Base-by-base conservation (phyloP, 2,113 vertebrate species). In the Opisthocomus hoazin region DNA sequence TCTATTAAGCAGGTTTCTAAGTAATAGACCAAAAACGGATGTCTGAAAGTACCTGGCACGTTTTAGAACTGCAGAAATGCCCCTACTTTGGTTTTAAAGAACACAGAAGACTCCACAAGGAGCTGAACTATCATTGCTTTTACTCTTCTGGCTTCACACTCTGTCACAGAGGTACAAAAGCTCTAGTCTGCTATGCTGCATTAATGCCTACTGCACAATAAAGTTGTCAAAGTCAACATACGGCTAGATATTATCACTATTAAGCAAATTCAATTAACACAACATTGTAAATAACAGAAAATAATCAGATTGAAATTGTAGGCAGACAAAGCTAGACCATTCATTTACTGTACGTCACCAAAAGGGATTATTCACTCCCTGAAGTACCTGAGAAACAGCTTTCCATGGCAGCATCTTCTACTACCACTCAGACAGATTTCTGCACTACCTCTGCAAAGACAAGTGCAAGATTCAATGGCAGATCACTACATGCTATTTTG, bases 281-380 rank as follows among this genome's bases (percentile, higher is more conserved):
- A 86, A 43, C 12, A 26, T 16, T 56, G 2, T 86, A 96, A 94
- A 92, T 88, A 93, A 93, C 24, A 63, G 66, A 46, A 86, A 93
- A 83, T 15, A 75, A 75, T 57, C 57, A 74, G 56, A 36, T 11
- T 63, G 60, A 73, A 94, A 64, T 39, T 16, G 41, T 34, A 83
- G 61, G 81, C 81, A 88, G 54, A 18, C 36, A 46, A 36, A 39
- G 37, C 20, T 32, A 61, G 45, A 45, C 15, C 69, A 48, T 69
- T 39, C 17, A 27, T 84, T 41, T 9, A 22, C 39, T 45, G 37
- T 34, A 15, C 0, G 0, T 69, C 0, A 0, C 60, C 46, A 20
- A 34, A 79, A 27, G 43, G 29, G 68, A 70, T 85, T 80, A 69
- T 50, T 80, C 76, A 48, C 46, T 60, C 34, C 53, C 39, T 51